phyloP scores from a whole-genome alignment of 2,113 vertebrate species.

The Naja naja region DNA sequence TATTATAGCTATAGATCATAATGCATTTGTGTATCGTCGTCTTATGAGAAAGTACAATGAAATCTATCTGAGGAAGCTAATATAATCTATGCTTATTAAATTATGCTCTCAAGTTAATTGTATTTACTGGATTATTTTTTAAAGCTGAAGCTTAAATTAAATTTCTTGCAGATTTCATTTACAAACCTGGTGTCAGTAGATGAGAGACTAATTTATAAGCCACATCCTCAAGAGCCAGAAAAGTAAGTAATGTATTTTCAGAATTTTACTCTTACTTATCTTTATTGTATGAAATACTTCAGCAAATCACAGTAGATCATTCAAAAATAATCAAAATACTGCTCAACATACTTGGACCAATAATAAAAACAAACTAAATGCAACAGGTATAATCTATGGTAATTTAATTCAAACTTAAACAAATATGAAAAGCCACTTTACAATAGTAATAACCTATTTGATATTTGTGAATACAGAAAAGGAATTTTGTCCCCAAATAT shows the following conservation, averaged over 20 bases:
- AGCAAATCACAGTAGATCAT: neutral
- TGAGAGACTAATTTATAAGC: slow-evolving; percentile 89
- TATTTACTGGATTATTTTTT: neutral
- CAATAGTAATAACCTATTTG: neutral
- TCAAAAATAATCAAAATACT: neutral
- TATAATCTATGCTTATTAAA: neutral
- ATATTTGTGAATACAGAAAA: neutral
- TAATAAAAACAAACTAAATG: neutral
- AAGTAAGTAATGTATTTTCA: slow-evolving; percentile 75
- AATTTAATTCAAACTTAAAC: neutral
- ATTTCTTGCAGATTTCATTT: slow-evolving; percentile 83
- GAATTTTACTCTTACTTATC: neutral
- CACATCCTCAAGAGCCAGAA: slow-evolving; percentile 87
- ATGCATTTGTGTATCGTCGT: neutral
- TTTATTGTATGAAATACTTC: neutral
- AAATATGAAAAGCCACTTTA: neutral
- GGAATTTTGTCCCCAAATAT: neutral
- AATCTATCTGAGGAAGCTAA: neutral
- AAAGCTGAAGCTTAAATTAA: neutral
- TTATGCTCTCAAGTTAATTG: neutral
- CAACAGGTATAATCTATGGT: neutral
- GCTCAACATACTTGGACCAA: neutral
- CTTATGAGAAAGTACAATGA: neutral
- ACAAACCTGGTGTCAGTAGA: slow-evolving; percentile 97
- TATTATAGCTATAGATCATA: neutral